Base-by-base conservation (phyloP, 2,797 vertebrate species). In the Melanogrammus aeglefinus region DNA sequence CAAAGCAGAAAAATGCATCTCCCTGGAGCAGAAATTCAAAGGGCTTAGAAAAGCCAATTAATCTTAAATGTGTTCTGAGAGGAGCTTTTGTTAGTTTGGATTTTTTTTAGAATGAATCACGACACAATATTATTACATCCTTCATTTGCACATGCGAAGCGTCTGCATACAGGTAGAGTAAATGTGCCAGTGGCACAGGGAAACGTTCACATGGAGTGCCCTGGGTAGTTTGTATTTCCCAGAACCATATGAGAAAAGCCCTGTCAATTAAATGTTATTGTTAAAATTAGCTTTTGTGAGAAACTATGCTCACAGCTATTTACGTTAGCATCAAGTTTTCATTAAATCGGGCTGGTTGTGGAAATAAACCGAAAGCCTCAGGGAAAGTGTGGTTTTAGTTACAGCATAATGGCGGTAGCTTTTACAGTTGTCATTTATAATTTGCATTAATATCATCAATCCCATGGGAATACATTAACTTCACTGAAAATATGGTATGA, bases 221-320 rank as follows among this genome's bases (percentile, higher is more conserved):
- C 57, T 24, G 57, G 57, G 57, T 63, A 24, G 21, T 63, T 63
- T 63, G 18, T 9, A 24, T 63, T 63, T 63, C 57, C 57, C 57
- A 4, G 57, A 63, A 63, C 21, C 57, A 8, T n/a, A n/a, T 6
- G 21, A 24, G 57, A 63, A 63, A 63, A n/a, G 5, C 21, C 57
- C n/a, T 9, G 57, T 63, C 57, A 63, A 51, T 78, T 76, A 12
- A 38, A 79, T 8, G 57, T 63, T 63, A 63, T 63, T 69, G 63
- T 69, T 27, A 27, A 27, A 69, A 69, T 69, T 2, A 27, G 63
- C 63, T 63, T 27, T 69, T 8, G 63, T 27, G 63, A 69, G 63
- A 69, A 69, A 69, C 6, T 69, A 69, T 27, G 63, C 63, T 69
- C 63, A 69, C n/a, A 69, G n/a, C 63, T 27, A 69, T 27, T 69